Evolutionary conservation across 1,140 invertebrate genomes (phyloP).

Genomic region (Ctenoplectra terminalis): DNA sequence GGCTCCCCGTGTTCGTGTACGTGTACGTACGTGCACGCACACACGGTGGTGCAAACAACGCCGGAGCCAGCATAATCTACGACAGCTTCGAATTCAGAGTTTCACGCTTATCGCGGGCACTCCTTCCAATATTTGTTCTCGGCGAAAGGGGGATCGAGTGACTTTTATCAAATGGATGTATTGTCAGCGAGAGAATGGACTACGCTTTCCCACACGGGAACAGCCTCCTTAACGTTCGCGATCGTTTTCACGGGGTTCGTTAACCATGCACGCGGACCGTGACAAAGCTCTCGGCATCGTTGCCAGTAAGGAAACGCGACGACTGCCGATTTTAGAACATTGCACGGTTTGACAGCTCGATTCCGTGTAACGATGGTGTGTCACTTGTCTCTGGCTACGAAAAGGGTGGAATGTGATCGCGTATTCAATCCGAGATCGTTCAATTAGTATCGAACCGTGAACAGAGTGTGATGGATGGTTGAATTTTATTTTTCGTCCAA

Average conservation of each 20-base stretch:
- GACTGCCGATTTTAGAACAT: neutral
- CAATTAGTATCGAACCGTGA: constrained; percentile 7
- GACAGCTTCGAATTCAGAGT: constrained; percentile 69
- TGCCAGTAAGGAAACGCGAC: constrained; percentile 3
- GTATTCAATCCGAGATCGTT: neutral
- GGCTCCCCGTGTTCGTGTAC: constrained; percentile 43
- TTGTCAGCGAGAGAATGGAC: constrained; percentile 65
- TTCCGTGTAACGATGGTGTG: neutral
- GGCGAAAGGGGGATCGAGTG: constrained; percentile 61
- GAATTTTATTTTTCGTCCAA: neutral
- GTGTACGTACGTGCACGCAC: neutral
- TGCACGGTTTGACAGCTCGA: constrained; percentile 27
- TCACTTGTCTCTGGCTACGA: neutral
- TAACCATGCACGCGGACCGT: constrained; percentile 29
- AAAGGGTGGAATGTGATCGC: neutral
- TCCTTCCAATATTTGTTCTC: constrained; percentile 72
- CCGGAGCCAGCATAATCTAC: constrained; percentile 60
- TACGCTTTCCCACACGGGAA: constrained; percentile 52
- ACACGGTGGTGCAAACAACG: constrained; percentile 23
- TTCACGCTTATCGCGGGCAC: constrained; percentile 64
- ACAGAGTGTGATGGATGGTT: neutral
- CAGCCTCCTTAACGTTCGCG: constrained; percentile 55
- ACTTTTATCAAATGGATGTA: constrained; percentile 67
- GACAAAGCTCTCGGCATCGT: constrained; percentile 29
- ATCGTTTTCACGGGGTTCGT: constrained; percentile 47